phyloP scores from a whole-genome alignment of 2,797 vertebrate species.

The Tapera naevia region DNA sequence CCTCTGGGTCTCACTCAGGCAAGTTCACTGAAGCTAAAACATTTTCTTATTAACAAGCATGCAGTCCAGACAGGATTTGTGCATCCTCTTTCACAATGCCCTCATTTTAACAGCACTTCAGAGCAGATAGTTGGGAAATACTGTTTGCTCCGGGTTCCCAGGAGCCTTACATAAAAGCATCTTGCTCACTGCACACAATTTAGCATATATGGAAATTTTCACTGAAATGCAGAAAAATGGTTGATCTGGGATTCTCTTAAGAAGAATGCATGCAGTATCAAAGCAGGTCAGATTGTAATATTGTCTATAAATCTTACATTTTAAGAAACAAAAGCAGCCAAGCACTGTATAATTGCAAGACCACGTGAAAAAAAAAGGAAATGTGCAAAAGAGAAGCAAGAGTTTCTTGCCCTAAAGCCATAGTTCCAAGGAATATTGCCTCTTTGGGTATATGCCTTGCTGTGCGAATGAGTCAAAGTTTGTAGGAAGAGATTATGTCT shows the following conservation, averaged over 20 bases:
- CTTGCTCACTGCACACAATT: not conserved
- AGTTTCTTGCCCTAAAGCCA: not conserved
- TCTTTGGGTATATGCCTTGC: not conserved
- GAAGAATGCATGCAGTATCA: not conserved
- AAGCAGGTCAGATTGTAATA: not conserved
- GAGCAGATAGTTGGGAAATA: not conserved
- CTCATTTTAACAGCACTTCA: not conserved
- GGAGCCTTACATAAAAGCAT: not conserved
- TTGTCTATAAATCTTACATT: not conserved
- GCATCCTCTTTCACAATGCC: not conserved
- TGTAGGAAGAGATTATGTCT: not conserved
- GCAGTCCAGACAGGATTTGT: not conserved
- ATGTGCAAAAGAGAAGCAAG: not conserved
- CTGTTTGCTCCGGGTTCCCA: not conserved
- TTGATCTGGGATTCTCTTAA: not conserved
- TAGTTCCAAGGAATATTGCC: not conserved
- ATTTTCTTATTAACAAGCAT: fast-evolving
- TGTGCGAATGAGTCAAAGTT: not conserved
- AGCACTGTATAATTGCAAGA: not conserved
- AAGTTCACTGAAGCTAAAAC: not conserved
- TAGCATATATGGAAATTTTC: not conserved
- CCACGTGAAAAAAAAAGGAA: not conserved
- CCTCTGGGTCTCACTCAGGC: not conserved
- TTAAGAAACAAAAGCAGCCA: not conserved
- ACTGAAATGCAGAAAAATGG: not conserved